These are phyloP conservation scores for Margaritifera margaritifera DNA, from an alignment of 2,888 invertebrate genomes.

Conservation along the genomic window DNA sequence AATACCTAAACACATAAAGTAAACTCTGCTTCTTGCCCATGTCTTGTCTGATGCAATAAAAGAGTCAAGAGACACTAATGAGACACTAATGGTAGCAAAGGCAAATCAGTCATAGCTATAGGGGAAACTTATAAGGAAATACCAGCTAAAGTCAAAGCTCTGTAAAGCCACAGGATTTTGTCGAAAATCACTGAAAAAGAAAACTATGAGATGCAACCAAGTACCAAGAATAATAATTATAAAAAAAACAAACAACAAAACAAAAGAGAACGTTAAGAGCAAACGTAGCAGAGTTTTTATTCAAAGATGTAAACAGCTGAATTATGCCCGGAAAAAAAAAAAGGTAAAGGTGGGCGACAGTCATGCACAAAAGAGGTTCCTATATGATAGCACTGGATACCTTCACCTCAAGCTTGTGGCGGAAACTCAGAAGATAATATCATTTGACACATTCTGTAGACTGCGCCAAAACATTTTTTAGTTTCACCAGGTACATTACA, in stretches of 20 bases:
- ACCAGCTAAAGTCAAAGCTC: no score
- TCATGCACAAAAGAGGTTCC: constrained; percentile 9
- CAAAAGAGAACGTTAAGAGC: background rate
- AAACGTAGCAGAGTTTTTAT: background rate
- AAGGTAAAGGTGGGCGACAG: constrained; percentile 3
- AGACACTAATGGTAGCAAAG: no score
- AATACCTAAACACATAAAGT: no score
- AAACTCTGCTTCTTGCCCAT: no score
- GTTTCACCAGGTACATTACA: constrained; percentile 2
- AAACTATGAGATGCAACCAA: background rate
- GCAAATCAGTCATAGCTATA: no score
- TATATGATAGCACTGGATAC: constrained; percentile 10
- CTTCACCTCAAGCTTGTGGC: constrained; percentile 4
- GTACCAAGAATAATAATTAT: background rate
- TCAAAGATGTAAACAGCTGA: constrained; percentile 17
- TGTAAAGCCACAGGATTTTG: no score
- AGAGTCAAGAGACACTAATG: no score
- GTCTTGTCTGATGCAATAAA: no score
- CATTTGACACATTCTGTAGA: constrained; percentile 13
- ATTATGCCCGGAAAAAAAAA: constrained; percentile 17
- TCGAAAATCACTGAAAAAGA: no score
- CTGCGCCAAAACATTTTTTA: constrained; percentile 5
- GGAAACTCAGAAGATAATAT: constrained; percentile 1
- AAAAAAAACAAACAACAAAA: background rate
- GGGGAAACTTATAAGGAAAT: no score